Evolutionary conservation across 2,797 vertebrate species (phyloP).

Genomic region (Cryptoblepharus egeriae): DNA sequence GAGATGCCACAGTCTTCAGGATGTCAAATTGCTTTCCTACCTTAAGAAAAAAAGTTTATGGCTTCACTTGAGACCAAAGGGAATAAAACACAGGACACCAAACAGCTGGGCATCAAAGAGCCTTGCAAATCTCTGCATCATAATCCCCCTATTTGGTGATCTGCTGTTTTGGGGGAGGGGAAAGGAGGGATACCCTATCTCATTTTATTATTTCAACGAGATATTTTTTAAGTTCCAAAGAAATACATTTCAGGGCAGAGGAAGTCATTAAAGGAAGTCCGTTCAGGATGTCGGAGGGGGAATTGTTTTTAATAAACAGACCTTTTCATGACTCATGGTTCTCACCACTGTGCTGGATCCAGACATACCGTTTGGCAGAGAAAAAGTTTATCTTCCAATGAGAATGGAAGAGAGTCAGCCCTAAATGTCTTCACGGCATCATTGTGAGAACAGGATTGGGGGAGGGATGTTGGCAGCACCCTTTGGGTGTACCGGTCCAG

Average conservation of each 20-base stretch:
- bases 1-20: neutral
- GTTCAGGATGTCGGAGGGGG: conserved; percentile 61
- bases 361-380: conserved; percentile 24
- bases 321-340: conserved; percentile 51
- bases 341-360: conserved; percentile 33
- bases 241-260: conserved; percentile 27
- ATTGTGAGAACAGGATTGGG: neutral
- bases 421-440: neutral
- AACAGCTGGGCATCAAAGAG: fast-evolving
- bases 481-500: neutral
- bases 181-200: conserved; percentile 35
- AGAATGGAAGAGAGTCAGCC: neutral
- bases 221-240: conserved; percentile 23
- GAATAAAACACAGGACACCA: too few species aligned
- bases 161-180: neutral
- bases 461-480: neutral
- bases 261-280: conserved; percentile 63
- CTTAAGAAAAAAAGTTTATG: neutral
- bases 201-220: conserved; percentile 53
- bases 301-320: conserved; percentile 52
- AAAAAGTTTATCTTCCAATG: conserved; percentile 53
- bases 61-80: neutral
- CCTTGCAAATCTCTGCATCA: neutral
- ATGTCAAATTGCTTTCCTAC: neutral
- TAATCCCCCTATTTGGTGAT: neutral